A percentile compares a stretch with the other conserved stretches of the same genome.
These are phyloP conservation scores for Sorex maritimensis DNA, from an alignment of 2,797 vertebrate genomes.

Conservation along the genomic window DNA sequence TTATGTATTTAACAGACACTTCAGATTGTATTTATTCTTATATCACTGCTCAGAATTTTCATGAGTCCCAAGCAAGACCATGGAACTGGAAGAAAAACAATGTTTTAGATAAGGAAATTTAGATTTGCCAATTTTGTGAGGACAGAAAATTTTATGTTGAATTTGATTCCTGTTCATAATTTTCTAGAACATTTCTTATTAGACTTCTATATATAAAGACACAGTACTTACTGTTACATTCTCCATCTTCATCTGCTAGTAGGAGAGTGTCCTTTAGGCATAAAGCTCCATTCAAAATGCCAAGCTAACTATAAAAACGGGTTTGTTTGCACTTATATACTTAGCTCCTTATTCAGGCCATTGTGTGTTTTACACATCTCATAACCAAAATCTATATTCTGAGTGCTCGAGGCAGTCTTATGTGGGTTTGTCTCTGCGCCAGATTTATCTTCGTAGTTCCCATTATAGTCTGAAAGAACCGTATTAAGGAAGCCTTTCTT, in stretches of 20 bases:
- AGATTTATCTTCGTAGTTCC: constrained; percentile 89
- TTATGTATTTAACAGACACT: constrained; percentile 79
- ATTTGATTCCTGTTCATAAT: constrained; percentile 73
- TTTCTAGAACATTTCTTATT: constrained; percentile 77
- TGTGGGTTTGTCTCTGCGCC: constrained; percentile 85
- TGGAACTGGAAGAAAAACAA: constrained; percentile 68
- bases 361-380: constrained; percentile 86
- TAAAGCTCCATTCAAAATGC: constrained; percentile 84
- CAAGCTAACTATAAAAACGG: constrained; percentile 84
- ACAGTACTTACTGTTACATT: constrained; percentile 81
- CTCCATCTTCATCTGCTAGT: constrained; percentile 78
- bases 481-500: constrained; percentile 91
- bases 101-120: constrained; percentile 63
- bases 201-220: constrained; percentile 76
- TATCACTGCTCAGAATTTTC: constrained; percentile 60
- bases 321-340: constrained; percentile 87
- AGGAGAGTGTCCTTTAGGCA: constrained; percentile 84
- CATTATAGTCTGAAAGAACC: constrained; percentile 88
- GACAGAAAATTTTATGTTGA: constrained; percentile 51
- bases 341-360: constrained; percentile 84
- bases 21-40: constrained; percentile 78
- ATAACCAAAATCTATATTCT: constrained; percentile 83
- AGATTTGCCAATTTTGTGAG: constrained; percentile 67
- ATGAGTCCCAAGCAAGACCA: constrained; percentile 70
- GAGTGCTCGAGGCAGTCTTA: constrained; percentile 80